Percentiles rank a stretch among this genome's conserved stretches.
phyloP scores from a whole-genome alignment of 2,113 vertebrate genomes.

The Trichomycterus rosablanca region DNA sequence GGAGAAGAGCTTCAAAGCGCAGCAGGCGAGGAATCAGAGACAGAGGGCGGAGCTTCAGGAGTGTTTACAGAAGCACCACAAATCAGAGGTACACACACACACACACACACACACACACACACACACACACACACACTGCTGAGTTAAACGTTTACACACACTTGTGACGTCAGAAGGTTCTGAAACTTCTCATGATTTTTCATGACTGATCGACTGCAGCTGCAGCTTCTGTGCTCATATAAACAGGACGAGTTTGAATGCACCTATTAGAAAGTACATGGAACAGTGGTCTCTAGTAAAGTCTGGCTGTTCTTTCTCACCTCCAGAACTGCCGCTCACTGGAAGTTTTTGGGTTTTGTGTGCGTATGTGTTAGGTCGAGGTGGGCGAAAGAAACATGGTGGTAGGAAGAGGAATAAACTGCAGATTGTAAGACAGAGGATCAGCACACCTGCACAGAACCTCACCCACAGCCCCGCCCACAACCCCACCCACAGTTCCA shows the following conservation, averaged over 20 bases:
- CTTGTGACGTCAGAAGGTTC: not conserved
- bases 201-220: too few relatives aligned
- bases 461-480: conserved; percentile 35
- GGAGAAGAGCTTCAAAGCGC: conserved; percentile 55
- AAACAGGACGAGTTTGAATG: too few relatives aligned
- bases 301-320: too few relatives aligned
- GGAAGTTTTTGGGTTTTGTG: too few relatives aligned
- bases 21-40: conserved; percentile 48
- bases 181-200: too few relatives aligned
- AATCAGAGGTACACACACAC: conserved; percentile 38
- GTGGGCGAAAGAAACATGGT: conserved; percentile 48
- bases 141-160: too few relatives aligned
- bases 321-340: too few relatives aligned
- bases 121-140: not conserved
- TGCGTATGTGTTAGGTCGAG: conserved; percentile 25
- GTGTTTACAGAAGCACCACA: conserved; percentile 17
- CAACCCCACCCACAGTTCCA: conserved; percentile 21
- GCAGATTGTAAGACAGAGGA: conserved; percentile 30
- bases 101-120: conserved; percentile 9
- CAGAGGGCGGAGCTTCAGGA: conserved; percentile 52
- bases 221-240: too few relatives aligned
- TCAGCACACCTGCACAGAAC: conserved; percentile 47
- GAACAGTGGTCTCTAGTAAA: too few relatives aligned
- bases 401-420: conserved; percentile 49
- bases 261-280: too few relatives aligned